Percentiles rank a stretch among this genome's conserved stretches.
Evolutionary conservation across 2,797 vertebrate species (phyloP).

Genomic region (Anabacerthia variegaticeps): DNA sequence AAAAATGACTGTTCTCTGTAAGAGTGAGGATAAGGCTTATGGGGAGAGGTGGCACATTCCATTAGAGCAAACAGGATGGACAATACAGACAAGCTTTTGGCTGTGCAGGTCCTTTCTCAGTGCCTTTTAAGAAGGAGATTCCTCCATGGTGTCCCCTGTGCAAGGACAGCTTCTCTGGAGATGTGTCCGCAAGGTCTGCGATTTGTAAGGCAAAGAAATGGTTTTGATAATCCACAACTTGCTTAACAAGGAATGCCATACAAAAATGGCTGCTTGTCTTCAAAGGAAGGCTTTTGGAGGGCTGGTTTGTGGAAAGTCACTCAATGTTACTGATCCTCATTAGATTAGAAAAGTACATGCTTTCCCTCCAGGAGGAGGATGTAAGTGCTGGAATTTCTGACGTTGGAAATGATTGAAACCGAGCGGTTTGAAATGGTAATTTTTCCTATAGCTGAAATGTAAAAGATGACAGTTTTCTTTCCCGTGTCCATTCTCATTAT

Average conservation of each 20-base stretch:
- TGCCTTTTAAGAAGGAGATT: not conserved
- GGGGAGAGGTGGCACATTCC: not conserved
- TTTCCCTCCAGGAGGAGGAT: constrained; percentile 9
- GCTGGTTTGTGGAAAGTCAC: not conserved
- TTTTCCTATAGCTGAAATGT: constrained; percentile 26
- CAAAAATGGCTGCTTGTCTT: not conserved
- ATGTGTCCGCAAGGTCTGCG: fast-evolving
- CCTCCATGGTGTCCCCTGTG: not conserved
- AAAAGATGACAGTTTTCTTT: constrained; percentile 28
- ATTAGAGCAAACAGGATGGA: not conserved
- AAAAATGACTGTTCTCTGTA: not conserved
- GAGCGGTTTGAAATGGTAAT: constrained; percentile 55
- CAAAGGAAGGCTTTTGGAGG: not conserved
- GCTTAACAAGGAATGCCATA: not conserved
- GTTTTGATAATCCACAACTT: not conserved
- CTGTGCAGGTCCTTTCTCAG: not conserved
- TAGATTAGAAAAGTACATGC: constrained; percentile 25
- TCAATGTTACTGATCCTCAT: not conserved
- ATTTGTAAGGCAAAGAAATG: not conserved
- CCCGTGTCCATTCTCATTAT: constrained; percentile 19
- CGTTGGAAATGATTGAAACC: not conserved
- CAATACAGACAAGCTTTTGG: not conserved
- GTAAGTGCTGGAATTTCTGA: not conserved
- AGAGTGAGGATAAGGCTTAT: not conserved
- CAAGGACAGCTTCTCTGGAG: not conserved